These are phyloP conservation scores for Gasterosteus aculeatus DNA, from an alignment of 2,113 vertebrate species.

Conservation along the genomic window DNA sequence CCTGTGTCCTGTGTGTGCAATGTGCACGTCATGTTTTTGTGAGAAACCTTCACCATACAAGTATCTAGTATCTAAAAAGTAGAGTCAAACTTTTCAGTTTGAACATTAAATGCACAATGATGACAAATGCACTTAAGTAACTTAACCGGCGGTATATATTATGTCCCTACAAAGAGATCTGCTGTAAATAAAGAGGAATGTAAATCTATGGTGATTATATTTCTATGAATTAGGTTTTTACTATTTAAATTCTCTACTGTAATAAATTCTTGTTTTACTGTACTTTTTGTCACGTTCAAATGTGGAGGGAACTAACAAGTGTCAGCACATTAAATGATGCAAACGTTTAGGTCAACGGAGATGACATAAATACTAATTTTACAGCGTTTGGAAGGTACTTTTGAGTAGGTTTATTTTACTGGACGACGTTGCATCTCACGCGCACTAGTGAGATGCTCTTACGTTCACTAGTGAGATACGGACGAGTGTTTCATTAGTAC, in stretches of 20 bases:
- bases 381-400: not conserved
- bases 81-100: conserved; percentile 18
- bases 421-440: not conserved
- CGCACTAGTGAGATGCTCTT: too few species aligned
- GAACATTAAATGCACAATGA: conserved; percentile 11
- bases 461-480: too few species aligned
- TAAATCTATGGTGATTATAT: not conserved
- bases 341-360: too few species aligned
- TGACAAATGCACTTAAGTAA: conserved; percentile 34
- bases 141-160: conserved; percentile 20
- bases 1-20: not conserved
- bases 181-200: conserved; percentile 27
- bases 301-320: not conserved
- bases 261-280: conserved; percentile 26
- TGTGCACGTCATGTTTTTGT: not conserved
- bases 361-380: not conserved
- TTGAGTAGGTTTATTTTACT: not conserved
- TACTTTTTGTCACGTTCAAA: conserved; percentile 1
- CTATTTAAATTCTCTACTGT: conserved; percentile 19
- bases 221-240: conserved; percentile 17
- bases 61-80: not conserved
- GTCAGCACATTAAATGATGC: not conserved
- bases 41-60: not conserved
- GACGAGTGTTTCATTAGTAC: too few species aligned
- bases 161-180: not conserved